phyloP scores from a whole-genome alignment of 2,797 vertebrate species.

The Cercopithecus neglectus region DNA sequence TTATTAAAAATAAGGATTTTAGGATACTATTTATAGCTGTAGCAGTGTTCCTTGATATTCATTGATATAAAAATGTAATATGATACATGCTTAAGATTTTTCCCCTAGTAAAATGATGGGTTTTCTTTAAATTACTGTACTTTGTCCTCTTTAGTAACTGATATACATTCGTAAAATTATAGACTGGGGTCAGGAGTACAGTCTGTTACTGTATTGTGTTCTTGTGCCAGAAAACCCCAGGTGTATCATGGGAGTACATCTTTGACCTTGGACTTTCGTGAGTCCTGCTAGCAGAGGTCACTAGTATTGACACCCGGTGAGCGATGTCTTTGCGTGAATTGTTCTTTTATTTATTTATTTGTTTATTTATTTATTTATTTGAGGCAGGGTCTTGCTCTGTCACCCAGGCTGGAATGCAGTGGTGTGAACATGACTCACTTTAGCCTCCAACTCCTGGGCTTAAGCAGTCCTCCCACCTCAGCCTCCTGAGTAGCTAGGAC shows the following conservation, averaged over 20 bases:
- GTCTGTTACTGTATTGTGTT: neutral
- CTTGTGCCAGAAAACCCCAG: neutral
- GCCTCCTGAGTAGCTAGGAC: too few species aligned
- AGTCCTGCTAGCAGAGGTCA: neutral
- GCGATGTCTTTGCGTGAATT: constrained; percentile 17
- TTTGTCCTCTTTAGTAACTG: neutral
- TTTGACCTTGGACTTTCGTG: neutral
- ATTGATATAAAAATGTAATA: constrained; percentile 23
- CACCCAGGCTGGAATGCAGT: too few species aligned
- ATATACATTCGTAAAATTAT: neutral
- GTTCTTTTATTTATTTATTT: neutral
- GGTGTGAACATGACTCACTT: too few species aligned
- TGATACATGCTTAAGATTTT: neutral
- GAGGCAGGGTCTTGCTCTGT: too few species aligned
- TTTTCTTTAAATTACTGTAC: constrained; percentile 37
- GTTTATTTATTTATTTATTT: neutral
- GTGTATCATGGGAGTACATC: neutral
- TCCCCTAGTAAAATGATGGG: neutral
- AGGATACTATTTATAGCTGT: neutral
- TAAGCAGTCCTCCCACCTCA: too few species aligned
- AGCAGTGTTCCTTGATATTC: neutral
- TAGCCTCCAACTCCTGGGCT: too few species aligned
- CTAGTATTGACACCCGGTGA: constrained; percentile 28
- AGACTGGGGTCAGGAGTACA: neutral
- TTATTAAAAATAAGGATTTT: neutral